Conservation (phyloP, 2,113 vertebrate species). For the Enhydra lutris region DNA sequence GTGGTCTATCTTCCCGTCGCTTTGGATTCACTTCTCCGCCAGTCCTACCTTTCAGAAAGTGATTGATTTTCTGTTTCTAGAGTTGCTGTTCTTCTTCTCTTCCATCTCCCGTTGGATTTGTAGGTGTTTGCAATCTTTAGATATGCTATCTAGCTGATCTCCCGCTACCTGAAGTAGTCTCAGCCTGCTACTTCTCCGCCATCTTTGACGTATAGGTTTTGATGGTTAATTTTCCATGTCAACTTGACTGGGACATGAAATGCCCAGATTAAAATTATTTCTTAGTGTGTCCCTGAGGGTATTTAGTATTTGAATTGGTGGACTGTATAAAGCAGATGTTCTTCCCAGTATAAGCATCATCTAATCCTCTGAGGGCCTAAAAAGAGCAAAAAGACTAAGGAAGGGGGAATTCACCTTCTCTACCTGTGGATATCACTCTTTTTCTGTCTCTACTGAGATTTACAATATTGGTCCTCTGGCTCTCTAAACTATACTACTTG, state of each 20-base stretch:
- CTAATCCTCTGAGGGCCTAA: neutral
- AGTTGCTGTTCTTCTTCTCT: too few relatives aligned
- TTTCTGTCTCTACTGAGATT: neutral
- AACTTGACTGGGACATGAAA: neutral
- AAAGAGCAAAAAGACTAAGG: neutral
- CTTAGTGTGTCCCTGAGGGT: neutral
- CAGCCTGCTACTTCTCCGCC: too few relatives aligned
- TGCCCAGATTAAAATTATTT: neutral
- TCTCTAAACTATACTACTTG: neutral
- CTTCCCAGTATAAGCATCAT: neutral
- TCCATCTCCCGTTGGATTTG: too few relatives aligned
- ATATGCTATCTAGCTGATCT: too few relatives aligned
- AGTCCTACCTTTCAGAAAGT: too few relatives aligned
- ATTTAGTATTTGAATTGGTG: neutral
- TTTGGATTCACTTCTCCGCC: too few relatives aligned
- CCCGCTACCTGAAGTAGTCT: too few relatives aligned
- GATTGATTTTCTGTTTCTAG: too few relatives aligned
- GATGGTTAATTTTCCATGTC: neutral
- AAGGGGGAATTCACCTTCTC: neutral
- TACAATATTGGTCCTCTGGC: rapidly evolving
- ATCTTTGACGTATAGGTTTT: neutral
- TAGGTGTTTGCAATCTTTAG: too few relatives aligned
- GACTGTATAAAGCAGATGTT: neutral
- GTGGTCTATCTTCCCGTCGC: too few relatives aligned
- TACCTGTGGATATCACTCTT: neutral